Evolutionary conservation across 1,140 invertebrate genomes (phyloP).

Genomic region (Leptinotarsa defecta): DNA sequence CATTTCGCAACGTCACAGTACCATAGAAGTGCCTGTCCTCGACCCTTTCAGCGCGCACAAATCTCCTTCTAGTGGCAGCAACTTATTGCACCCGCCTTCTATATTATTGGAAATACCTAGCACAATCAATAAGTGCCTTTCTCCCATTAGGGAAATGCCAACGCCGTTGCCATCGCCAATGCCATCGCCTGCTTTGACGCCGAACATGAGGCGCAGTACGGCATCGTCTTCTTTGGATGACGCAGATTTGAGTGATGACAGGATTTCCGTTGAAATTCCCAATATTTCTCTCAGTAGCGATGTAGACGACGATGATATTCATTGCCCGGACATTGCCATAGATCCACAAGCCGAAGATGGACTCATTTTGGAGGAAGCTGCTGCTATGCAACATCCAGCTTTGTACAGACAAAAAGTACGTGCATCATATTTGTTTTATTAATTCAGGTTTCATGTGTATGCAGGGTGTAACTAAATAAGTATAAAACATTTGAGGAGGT

Average conservation of each 20-base stretch:
- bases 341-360: slow-evolving; percentile 53
- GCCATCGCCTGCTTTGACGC: slow-evolving; percentile 70
- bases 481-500: no score
- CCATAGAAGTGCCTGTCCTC: slow-evolving; percentile 69
- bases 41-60: slow-evolving; percentile 69
- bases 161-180: slow-evolving; percentile 72
- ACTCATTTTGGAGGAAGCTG: slow-evolving; percentile 54
- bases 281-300: slow-evolving; percentile 54
- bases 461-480: no score
- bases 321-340: slow-evolving; percentile 48
- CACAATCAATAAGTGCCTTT: slow-evolving; percentile 72
- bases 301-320: slow-evolving; percentile 50
- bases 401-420: slow-evolving; percentile 47
- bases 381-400: slow-evolving; percentile 49
- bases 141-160: slow-evolving; percentile 73
- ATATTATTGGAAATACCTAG: slow-evolving; percentile 74
- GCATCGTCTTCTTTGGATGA: slow-evolving; percentile 55
- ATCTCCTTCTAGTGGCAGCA: slow-evolving; percentile 58
- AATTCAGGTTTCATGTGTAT: no score
- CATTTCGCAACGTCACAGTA: slow-evolving; percentile 52
- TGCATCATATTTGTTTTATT: background rate
- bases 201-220: slow-evolving; percentile 60
- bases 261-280: slow-evolving; percentile 55
- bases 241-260: slow-evolving; percentile 56
- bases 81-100: slow-evolving; percentile 67